phyloP scores from a whole-genome alignment of 2,888 invertebrate species.

The Proisotoma minuta region DNA sequence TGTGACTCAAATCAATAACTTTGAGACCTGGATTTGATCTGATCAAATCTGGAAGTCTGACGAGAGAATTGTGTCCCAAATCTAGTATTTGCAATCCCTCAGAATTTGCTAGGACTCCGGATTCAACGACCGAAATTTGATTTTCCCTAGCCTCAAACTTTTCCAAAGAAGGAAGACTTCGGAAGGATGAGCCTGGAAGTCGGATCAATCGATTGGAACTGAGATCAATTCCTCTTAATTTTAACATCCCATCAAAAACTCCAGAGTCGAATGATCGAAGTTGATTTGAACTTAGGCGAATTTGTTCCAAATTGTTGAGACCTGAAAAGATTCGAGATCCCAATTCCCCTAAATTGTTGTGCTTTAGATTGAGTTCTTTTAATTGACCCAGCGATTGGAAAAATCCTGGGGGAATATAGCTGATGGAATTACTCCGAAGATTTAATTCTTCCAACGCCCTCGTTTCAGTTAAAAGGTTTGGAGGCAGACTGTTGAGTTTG shows the following conservation, averaged over 20 bases:
- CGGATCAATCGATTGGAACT: constrained; percentile 68
- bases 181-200: constrained; percentile 60
- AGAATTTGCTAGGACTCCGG: constrained; percentile 60
- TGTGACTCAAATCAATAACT: constrained; percentile 71
- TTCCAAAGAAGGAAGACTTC: constrained; percentile 61
- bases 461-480: constrained; percentile 36
- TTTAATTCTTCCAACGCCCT: constrained; percentile 42
- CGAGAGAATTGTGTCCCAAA: constrained; percentile 70
- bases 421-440: constrained; percentile 47
- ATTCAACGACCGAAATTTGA: constrained; percentile 65
- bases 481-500: constrained; percentile 42
- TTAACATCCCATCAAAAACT: constrained; percentile 64
- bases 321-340: constrained; percentile 35
- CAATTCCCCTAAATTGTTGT: constrained; percentile 40
- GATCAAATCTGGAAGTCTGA: constrained; percentile 66
- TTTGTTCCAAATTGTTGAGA: constrained; percentile 37
- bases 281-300: constrained; percentile 70
- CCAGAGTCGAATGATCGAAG: constrained; percentile 65
- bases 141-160: constrained; percentile 73
- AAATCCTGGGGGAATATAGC: constrained; percentile 36
- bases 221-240: constrained; percentile 68
- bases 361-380: constrained; percentile 42
- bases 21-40: constrained; percentile 65
- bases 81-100: constrained; percentile 68
- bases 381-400: constrained; percentile 36